phyloP scores from a whole-genome alignment of 1,140 invertebrate genomes.

The Nylanderia fulva region DNA sequence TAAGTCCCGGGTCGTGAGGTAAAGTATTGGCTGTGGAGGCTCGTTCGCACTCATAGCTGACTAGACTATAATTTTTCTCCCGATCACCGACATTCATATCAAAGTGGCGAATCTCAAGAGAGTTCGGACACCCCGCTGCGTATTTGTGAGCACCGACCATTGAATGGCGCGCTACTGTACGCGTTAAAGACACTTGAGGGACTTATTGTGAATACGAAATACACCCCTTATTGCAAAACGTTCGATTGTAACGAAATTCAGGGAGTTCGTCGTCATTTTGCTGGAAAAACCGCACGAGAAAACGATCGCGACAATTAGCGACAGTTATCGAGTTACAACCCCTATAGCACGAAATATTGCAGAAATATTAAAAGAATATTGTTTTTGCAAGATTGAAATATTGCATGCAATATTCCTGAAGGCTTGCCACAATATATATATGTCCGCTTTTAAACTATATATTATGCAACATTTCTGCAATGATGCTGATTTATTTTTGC shows the following conservation, averaged over 20 bases:
- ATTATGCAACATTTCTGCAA: no score
- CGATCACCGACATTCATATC: constrained; percentile 80
- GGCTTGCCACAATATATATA: no score
- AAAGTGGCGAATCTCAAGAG: constrained; percentile 83
- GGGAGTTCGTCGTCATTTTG: constrained; percentile 18
- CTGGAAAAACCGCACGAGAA: not conserved
- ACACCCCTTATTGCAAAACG: constrained; percentile 63
- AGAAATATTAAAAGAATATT: no score
- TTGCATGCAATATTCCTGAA: no score
- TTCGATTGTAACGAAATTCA: constrained; percentile 79
- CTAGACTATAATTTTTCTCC: constrained; percentile 80
- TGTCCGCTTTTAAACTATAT: no score
- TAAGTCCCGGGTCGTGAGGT: constrained; percentile 66
- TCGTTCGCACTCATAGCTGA: not conserved
- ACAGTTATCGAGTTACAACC: not conserved
- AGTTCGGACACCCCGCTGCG: constrained; percentile 81
- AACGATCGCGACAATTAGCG: constrained; percentile 33
- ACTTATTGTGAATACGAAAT: constrained; percentile 75
- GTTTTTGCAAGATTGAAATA: no score
- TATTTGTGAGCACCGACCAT: constrained; percentile 81
- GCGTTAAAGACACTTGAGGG: constrained; percentile 82
- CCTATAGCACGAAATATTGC: no score
- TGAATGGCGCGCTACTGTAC: constrained; percentile 80
- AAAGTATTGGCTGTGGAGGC: constrained; percentile 75
- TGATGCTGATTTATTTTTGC: no score